Evolutionary conservation across 2,797 vertebrate genomes (phyloP).

Genomic region (Periophthalmus magnuspinnatus): DNA sequence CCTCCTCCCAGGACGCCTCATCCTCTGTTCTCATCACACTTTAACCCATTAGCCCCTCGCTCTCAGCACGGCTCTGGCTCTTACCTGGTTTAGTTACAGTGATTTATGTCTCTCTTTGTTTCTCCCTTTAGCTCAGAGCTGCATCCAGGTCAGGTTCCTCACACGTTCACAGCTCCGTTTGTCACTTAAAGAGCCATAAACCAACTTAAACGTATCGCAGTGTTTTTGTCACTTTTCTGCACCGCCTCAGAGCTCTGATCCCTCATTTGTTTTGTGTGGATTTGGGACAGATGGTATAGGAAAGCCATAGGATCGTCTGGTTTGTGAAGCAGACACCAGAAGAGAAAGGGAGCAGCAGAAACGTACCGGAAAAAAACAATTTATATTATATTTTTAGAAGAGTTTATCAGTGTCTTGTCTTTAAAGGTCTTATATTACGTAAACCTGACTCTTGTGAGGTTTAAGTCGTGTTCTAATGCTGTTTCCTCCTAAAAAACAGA

Average conservation of each 20-base stretch:
- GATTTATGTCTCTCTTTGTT: constrained; percentile 36
- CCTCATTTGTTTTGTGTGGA: background rate
- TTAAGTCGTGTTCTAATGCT: too few relatives aligned
- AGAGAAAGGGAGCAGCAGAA: background rate
- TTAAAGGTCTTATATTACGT: too few relatives aligned
- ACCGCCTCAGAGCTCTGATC: background rate
- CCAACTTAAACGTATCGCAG: background rate
- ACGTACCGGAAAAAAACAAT: too few relatives aligned
- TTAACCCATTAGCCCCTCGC: constrained; percentile 65
- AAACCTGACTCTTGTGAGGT: too few relatives aligned
- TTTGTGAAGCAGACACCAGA: background rate
- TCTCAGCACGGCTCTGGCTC: constrained; percentile 38
- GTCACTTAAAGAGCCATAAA: constrained; percentile 1
- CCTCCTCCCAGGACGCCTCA: constrained; percentile 70
- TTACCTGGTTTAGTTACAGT: constrained; percentile 41
- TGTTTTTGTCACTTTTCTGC: background rate
- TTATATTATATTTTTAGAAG: too few relatives aligned
- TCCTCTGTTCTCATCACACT: constrained; percentile 57
- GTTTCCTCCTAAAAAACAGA: too few relatives aligned
- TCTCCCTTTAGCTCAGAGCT: constrained; percentile 24
- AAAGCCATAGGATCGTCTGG: background rate
- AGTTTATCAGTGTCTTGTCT: too few relatives aligned
- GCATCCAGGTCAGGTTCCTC: constrained; percentile 7
- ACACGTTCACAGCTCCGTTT: constrained; percentile 14
- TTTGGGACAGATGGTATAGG: background rate